These are phyloP conservation scores for Motacilla alba DNA, from an alignment of 2,113 vertebrate genomes.

Conservation along the genomic window DNA sequence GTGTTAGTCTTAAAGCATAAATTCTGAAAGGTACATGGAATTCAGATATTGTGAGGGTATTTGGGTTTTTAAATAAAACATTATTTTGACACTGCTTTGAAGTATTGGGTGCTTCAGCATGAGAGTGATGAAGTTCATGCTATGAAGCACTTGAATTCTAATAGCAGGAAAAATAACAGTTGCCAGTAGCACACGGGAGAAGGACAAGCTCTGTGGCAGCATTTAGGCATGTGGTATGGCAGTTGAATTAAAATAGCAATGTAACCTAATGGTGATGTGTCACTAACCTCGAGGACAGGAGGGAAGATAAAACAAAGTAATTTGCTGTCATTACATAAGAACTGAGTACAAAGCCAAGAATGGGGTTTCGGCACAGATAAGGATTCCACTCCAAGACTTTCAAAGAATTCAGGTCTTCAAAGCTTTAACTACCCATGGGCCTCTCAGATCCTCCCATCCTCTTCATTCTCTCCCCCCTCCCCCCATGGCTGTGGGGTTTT, in stretches of 20 bases:
- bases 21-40: background rate
- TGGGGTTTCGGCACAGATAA: background rate
- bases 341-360: background rate
- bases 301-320: background rate
- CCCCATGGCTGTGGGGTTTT: no score
- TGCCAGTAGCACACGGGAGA: background rate
- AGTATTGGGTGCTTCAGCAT: background rate
- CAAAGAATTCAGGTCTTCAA: background rate
- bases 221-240: background rate
- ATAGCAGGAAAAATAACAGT: background rate
- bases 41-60: background rate
- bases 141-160: background rate
- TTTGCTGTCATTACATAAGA: conserved; percentile 24
- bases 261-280: conserved; percentile 27
- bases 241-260: conserved; percentile 1
- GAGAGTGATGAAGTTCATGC: background rate
- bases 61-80: background rate
- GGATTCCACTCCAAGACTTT: background rate
- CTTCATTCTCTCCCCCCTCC: background rate
- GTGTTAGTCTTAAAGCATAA: background rate
- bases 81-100: background rate
- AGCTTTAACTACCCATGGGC: background rate
- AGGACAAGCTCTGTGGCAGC: background rate
- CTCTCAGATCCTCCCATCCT: background rate
- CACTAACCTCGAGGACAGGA: conserved; percentile 21